phyloP scores from a whole-genome alignment of 2,888 invertebrate species.

The Hypena proboscidalis region DNA sequence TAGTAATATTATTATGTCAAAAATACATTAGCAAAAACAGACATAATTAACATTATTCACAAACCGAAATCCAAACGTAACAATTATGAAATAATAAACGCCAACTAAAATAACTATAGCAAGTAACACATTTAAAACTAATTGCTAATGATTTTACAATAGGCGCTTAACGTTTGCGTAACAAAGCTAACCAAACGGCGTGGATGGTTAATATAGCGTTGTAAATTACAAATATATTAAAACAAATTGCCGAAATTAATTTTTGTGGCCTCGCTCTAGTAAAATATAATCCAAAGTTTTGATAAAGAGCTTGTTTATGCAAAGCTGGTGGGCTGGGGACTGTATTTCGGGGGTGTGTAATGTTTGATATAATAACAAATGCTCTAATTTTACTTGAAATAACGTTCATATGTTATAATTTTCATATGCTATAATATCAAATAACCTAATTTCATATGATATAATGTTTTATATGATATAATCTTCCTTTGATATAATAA shows the following conservation, averaged over 20 bases:
- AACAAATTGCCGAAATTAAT: conserved; percentile 53
- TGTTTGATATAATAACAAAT: too few species aligned
- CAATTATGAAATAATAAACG: conserved; percentile 1
- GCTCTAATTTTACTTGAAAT: too few species aligned
- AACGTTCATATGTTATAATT: too few species aligned
- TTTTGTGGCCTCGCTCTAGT: conserved; percentile 41
- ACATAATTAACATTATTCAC: too few species aligned
- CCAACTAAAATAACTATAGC: conserved; percentile 15
- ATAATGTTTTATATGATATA: too few species aligned
- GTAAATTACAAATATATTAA: conserved; percentile 55
- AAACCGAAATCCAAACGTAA: too few species aligned
- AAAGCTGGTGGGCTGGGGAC: conserved; percentile 17
- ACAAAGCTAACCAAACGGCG: conserved; percentile 24
- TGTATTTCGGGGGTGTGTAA: conserved; percentile 30
- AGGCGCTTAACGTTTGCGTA: conserved; percentile 39
- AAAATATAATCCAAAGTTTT: conserved; percentile 44
- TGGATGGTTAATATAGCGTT: conserved; percentile 31
- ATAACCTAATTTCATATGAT: too few species aligned
- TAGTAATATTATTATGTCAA: too few species aligned
- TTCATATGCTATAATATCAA: too few species aligned
- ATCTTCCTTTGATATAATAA: too few species aligned
- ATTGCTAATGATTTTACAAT: conserved; percentile 44
- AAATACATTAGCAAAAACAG: too few species aligned
- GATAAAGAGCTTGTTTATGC: conserved; percentile 44
- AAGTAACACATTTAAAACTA: conserved; percentile 27